Evolutionary conservation across 2,113 vertebrate genomes (phyloP), one percentile per base, ranked within the genome.

Genomic region (Axis porcinus): DNA sequence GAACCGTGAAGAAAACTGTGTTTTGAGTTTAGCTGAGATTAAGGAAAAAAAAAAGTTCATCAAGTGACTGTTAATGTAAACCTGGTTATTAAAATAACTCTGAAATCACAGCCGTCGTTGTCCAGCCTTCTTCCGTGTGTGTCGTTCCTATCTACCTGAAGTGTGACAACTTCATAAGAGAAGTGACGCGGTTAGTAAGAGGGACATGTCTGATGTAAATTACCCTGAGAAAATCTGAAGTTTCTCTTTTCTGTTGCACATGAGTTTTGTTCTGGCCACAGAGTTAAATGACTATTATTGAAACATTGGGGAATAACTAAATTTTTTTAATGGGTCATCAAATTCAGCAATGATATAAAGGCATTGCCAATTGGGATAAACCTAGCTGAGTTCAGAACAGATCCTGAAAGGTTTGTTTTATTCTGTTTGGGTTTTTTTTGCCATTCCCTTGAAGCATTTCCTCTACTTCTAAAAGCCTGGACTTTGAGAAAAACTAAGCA

Each of bases 31-130:
- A 98, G 98, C 97, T 97, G 93, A 98, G 93, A 96, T 95, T 94
- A 78, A 94, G 92, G 45, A 27, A 76, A 91, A 94, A 91, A 70
- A 36, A 89, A 97, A 91, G 25, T 92, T 97, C 97, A 91, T 97
- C 82, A 94, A 91, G 97, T 98, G 98, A 98, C 98, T 98, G 98
- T 98, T 98, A 89, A 70, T 97, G 98, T 98, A 98, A 98, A 98
- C 97, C 97, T 97, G 95, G 96, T 98, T 98, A 98, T 98, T 98
- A 98, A 98, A 98, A 98, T 89, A 93, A 98, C 84, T 95, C 54
- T 97, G 55, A 98, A 97, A 96, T 74, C 6, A 89, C 47, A 62
- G 43, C 3, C n/a, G 7, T 28, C 0, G 33, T 28, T 0, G 43
- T 93, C 54, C 6, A 19, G 93, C 17, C 28, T 93, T 57, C 21